Base-by-base conservation (phyloP, 2,113 vertebrate species). In the Hirundichthys speculiger region DNA sequence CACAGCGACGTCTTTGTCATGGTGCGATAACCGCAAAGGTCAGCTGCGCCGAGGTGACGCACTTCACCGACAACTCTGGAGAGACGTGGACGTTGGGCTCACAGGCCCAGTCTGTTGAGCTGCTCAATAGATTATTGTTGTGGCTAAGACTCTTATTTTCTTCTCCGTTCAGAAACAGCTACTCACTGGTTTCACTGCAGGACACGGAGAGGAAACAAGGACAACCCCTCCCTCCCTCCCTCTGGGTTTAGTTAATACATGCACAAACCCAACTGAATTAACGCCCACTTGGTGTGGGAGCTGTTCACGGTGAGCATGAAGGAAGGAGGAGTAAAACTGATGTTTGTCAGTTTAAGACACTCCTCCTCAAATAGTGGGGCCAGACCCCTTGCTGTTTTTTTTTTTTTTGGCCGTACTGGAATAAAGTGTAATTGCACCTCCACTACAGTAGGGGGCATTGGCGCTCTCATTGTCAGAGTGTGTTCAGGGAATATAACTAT, bases 61-160 rank as follows among this genome's bases (percentile, higher is more conserved):
- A 84, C 64, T 79, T 83, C 58, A 42, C 59, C 61, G 73, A 60
- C 70, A 18, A 18, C 77, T 71, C 75, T 61, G 63, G 69, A 82
- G 63, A 58, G 83, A 78, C 82, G 88, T 89, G 88, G 90, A 86
- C 85, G 74, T 73, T 49, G 84, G 89, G 87, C 75, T 50, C 18
- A 0, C n/a, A 11, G 66, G 85, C 85, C n/a, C 79, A 68, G 65
- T 55, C 73, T 69, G 82, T 75, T 79, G 72, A 16, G 69, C 75
- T 79, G 60, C 83, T 87, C 79, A 90, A 88, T 89, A 83, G 84
- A 78, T 86, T 77, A 86, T 89, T 90, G 88, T 91, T 90, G 77
- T 43, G 39, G 30, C 43, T 61, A 75, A 82, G 78, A 63, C 66
- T 62, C 85, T 87, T 86, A 79, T 73, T 86, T 61, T 61, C 19